These are phyloP conservation scores for Dryadula phaetusa DNA, from an alignment of 2,888 invertebrate genomes.

Conservation along the genomic window DNA sequence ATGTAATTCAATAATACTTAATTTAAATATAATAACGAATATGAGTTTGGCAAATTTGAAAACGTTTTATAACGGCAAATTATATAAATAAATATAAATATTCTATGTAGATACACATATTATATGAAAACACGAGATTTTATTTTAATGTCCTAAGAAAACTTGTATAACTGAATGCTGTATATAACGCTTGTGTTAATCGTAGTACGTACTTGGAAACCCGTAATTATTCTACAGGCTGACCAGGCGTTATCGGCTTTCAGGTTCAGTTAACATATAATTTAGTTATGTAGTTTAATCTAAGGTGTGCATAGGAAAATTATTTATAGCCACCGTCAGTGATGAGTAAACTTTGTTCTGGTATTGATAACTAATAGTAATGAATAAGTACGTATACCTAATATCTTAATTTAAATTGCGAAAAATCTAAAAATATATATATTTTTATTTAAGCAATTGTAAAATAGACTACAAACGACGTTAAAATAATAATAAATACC, in stretches of 20 bases:
- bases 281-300: constrained; percentile 44
- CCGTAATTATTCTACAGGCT: constrained; percentile 63
- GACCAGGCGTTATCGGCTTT: constrained; percentile 78
- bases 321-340: constrained; percentile 14
- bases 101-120: not conserved
- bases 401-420: too few species aligned
- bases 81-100: too few species aligned
- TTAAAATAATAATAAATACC: too few species aligned
- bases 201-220: constrained; percentile 52
- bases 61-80: too few species aligned
- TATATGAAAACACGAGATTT: not conserved
- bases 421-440: too few species aligned
- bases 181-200: constrained; percentile 50
- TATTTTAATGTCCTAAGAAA: not conserved
- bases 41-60: too few species aligned
- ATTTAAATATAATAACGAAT: too few species aligned
- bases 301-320: constrained; percentile 31
- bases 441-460: too few species aligned
- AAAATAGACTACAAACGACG: too few species aligned
- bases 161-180: not conserved
- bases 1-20: too few species aligned
- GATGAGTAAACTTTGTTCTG: not conserved
- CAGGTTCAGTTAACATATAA: constrained; percentile 71
- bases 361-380: too few species aligned
- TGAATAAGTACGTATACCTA: too few species aligned